Conservation (phyloP, 2,797 vertebrate genomes). For the Pseudomugil tenellus region DNA sequence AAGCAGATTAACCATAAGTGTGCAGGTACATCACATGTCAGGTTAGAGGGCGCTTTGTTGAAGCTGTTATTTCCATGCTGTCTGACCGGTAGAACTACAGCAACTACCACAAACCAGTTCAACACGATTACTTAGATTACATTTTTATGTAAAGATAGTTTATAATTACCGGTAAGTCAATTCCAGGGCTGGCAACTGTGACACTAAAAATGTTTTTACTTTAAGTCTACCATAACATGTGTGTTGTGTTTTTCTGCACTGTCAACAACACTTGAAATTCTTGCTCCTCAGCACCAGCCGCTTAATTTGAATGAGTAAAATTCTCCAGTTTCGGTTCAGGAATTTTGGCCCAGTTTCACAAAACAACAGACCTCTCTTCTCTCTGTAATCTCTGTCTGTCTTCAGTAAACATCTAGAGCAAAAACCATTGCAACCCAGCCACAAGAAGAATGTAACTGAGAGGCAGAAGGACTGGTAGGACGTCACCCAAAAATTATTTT, state of each 20-base stretch:
- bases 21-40: constrained; percentile 35
- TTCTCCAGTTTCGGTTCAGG: constrained; percentile 51
- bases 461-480: constrained; percentile 24
- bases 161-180: background rate
- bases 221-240: background rate
- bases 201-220: background rate
- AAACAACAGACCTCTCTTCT: constrained; percentile 24
- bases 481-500: constrained; percentile 28
- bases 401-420: constrained; percentile 25
- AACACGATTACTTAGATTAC: constrained; percentile 1
- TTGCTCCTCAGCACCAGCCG: constrained; percentile 62
- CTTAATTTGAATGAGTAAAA: constrained; percentile 49
- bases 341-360: constrained; percentile 37
- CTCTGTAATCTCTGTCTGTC: constrained; percentile 19
- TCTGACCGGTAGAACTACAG: constrained; percentile 46
- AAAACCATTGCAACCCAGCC: background rate
- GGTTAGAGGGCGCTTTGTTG: constrained; percentile 19
- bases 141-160: constrained; percentile 7
- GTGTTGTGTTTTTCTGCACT: constrained; percentile 11
- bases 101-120: constrained; percentile 42
- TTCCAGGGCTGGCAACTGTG: background rate
- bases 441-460: constrained; percentile 2
- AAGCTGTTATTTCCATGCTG: constrained; percentile 20
- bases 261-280: constrained; percentile 71
- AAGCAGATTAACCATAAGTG: constrained; percentile 26